A percentile compares a stretch with the other conserved stretches of the same genome.
phyloP scores from a whole-genome alignment of 2,888 invertebrate genomes.

The Luperina nickerlii region DNA sequence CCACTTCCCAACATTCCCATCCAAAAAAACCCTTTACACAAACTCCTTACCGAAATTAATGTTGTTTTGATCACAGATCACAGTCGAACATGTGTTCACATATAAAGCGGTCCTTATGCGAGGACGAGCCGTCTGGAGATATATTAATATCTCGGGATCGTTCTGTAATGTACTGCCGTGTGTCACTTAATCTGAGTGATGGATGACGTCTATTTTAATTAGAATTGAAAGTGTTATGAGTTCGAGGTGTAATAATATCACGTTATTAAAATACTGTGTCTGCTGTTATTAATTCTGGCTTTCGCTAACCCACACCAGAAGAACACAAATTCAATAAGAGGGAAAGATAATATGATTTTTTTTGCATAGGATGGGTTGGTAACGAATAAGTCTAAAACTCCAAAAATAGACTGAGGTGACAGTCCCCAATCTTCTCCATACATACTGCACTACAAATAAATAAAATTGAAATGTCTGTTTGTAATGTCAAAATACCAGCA shows the following conservation, averaged over 20 bases:
- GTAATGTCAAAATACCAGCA: no score
- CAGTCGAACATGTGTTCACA: slow-evolving; percentile 44
- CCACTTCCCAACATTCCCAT: neutral
- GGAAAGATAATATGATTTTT: no score
- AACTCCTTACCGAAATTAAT: slow-evolving; percentile 32
- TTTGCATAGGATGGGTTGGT: no score
- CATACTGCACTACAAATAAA: no score
- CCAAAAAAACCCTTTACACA: slow-evolving; percentile 1
- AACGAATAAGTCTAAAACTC: no score
- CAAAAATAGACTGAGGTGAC: no score
- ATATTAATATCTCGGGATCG: slow-evolving; percentile 57
- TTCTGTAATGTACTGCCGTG: slow-evolving; percentile 29
- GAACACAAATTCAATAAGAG: no score
- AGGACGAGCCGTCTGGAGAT: slow-evolving; percentile 40
- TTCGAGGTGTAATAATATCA: neutral
- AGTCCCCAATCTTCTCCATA: no score
- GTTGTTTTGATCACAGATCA: slow-evolving; percentile 47
- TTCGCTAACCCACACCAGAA: neutral
- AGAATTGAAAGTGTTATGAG: slow-evolving; percentile 4
- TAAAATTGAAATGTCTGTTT: no score
- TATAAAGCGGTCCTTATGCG: slow-evolving; percentile 38
- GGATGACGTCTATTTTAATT: slow-evolving; percentile 31
- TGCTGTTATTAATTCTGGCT: neutral
- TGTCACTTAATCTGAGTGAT: slow-evolving; percentile 45
- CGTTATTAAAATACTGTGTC: neutral